Percentiles rank a stretch among this genome's conserved stretches.
Conservation (phyloP, 2,797 vertebrate genomes). For the Onychomys arenicola region DNA sequence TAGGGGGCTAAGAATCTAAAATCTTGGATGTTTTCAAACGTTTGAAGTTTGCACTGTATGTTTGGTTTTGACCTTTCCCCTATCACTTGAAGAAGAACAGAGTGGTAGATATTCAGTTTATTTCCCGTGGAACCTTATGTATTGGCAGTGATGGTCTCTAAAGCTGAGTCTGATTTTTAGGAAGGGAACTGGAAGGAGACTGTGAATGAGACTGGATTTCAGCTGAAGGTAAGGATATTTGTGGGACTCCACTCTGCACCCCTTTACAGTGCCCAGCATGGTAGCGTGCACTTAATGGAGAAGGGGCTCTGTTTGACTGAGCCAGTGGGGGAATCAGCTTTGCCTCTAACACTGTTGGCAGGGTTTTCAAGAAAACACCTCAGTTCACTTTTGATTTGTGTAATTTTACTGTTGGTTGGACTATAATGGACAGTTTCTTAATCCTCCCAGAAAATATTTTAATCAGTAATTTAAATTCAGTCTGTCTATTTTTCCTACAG, state of each 20-base stretch:
- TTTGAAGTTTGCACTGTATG: neutral
- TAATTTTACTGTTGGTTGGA: slow-evolving; percentile 55
- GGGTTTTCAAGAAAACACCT: slow-evolving; percentile 28
- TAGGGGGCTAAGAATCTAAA: slow-evolving; percentile 54
- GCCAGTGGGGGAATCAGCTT: slow-evolving; percentile 1
- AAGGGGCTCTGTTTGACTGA: slow-evolving; percentile 18
- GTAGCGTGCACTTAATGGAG: neutral
- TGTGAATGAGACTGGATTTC: slow-evolving; percentile 96
- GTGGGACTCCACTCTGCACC: neutral
- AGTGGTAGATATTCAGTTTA: neutral
- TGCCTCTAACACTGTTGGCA: slow-evolving; percentile 33
- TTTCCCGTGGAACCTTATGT: slow-evolving; percentile 38
- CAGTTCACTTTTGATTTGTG: slow-evolving; percentile 46
- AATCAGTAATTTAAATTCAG: slow-evolving; percentile 27
- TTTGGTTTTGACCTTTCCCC: neutral
- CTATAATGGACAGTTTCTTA: slow-evolving; percentile 17
- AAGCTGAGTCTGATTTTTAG: slow-evolving; percentile 88
- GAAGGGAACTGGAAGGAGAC: slow-evolving; percentile 96
- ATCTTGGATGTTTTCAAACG: slow-evolving; percentile 8
- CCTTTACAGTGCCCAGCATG: neutral
- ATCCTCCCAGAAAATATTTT: slow-evolving; percentile 44
- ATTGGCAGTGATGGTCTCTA: slow-evolving; percentile 44
- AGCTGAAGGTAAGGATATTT: slow-evolving; percentile 92
- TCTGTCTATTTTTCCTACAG: neutral
- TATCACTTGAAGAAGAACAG: slow-evolving; percentile 44